Percentiles rank a stretch among this genome's conserved stretches.
These are phyloP conservation scores for Pangasius krempfi DNA, from an alignment of 2,797 vertebrate species.

Conservation along the genomic window DNA sequence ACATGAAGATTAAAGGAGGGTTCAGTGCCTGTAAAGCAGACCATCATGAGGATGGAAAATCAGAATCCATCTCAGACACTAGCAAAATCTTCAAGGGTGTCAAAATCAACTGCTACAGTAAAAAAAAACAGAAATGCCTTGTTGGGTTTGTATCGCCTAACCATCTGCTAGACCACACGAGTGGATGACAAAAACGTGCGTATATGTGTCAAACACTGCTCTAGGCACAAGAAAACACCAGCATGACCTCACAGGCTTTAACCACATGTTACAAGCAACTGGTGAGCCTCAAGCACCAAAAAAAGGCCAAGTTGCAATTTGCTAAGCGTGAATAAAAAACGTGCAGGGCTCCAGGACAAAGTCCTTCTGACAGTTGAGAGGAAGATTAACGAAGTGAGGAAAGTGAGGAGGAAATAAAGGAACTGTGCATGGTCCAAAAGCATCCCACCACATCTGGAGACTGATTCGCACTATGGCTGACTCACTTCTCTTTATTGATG, in stretches of 20 bases:
- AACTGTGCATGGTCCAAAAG: neutral
- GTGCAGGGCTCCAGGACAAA: constrained; percentile 2
- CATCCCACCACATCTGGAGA: neutral
- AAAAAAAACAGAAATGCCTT: neutral
- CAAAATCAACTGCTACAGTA: neutral
- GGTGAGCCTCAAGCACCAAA: constrained; percentile 25
- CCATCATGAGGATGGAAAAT: neutral
- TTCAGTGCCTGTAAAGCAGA: neutral
- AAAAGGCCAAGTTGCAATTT: constrained; percentile 13
- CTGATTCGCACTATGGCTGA: neutral
- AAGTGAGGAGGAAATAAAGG: neutral
- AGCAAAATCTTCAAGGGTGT: neutral
- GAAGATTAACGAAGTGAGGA: neutral
- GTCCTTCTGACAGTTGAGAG: neutral
- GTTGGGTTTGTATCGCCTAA: neutral
- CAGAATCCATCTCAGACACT: neutral
- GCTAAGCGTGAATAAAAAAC: constrained; percentile 1
- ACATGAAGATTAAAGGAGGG: neutral
- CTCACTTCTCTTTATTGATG: constrained; percentile 8
- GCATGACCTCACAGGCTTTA: constrained; percentile 29
- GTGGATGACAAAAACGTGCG: constrained; percentile 4
- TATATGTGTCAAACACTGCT: constrained; percentile 10
- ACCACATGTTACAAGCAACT: constrained; percentile 39
- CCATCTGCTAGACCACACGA: constrained; percentile 35
- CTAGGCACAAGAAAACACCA: neutral